These are phyloP conservation scores for Fregata magnificens DNA, from an alignment of 2,113 vertebrate species.

Conservation along the genomic window DNA sequence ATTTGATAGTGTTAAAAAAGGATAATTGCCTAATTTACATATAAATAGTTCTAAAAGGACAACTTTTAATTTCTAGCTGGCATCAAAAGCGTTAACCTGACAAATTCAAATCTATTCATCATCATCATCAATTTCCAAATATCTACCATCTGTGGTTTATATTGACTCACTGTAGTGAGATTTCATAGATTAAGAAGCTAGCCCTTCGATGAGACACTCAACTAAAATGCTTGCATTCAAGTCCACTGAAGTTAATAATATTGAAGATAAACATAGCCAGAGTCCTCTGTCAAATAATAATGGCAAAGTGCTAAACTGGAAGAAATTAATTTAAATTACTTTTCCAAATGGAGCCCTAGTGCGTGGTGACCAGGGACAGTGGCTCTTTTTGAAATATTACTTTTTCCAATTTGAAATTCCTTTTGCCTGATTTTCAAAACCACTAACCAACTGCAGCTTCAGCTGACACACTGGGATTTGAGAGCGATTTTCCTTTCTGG, in stretches of 20 bases:
- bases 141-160: not conserved
- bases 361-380: not conserved
- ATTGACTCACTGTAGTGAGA: not conserved
- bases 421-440: not conserved
- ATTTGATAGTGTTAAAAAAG: not conserved
- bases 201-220: not conserved
- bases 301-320: not conserved
- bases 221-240: not conserved
- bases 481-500: not conserved
- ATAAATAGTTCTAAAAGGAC: not conserved
- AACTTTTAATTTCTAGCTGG: not conserved
- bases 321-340: not conserved
- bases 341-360: not conserved
- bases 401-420: not conserved
- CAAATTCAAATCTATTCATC: not conserved
- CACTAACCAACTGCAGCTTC: not conserved
- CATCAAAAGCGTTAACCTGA: not conserved
- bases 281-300: not conserved
- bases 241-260: not conserved
- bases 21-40: not conserved
- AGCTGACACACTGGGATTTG: not conserved
- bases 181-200: not conserved
- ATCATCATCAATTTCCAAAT: not conserved
- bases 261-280: not conserved
- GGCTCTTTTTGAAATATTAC: not conserved